Evolutionary conservation across 2,888 invertebrate genomes (phyloP).

Genomic region (Atherix ibis): DNA sequence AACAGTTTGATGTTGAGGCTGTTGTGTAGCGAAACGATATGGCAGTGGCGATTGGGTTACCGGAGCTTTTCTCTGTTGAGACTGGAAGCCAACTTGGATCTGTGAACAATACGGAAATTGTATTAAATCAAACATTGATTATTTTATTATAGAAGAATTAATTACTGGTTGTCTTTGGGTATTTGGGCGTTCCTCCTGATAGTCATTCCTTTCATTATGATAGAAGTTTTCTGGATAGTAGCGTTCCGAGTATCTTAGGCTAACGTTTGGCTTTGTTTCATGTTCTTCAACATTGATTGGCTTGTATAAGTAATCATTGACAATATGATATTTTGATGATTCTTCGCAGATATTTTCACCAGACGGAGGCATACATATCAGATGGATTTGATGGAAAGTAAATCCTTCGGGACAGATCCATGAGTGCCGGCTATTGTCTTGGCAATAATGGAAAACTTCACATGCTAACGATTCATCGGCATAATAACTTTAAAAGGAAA

Average conservation of each 20-base stretch:
- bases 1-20: slow-evolving; percentile 48
- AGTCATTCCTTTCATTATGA: slow-evolving; percentile 38
- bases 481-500: slow-evolving; percentile 42
- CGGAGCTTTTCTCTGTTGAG: slow-evolving; percentile 28
- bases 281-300: slow-evolving; percentile 73
- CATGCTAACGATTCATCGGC: slow-evolving; percentile 78
- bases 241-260: slow-evolving; percentile 64
- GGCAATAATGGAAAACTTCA: slow-evolving; percentile 88
- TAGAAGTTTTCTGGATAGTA: slow-evolving; percentile 70
- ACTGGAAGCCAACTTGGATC: slow-evolving; percentile 25
- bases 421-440: slow-evolving; percentile 75
- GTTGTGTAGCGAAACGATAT: slow-evolving; percentile 27
- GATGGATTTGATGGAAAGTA: slow-evolving; percentile 53
- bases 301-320: slow-evolving; percentile 83
- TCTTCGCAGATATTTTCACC: slow-evolving; percentile 79
- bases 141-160: not conserved
- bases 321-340: slow-evolving; percentile 79
- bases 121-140: too few relatives aligned
- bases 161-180: slow-evolving; percentile 24
- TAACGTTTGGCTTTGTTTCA: slow-evolving; percentile 62
- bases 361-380: slow-evolving; percentile 85
- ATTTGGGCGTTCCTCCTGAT: slow-evolving; percentile 26
- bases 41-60: slow-evolving; percentile 25
- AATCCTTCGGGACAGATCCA: slow-evolving; percentile 91
- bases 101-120: too few relatives aligned